Base-by-base conservation (phyloP, 2,113 vertebrate genomes). In the Oxyruncus cristatus region DNA sequence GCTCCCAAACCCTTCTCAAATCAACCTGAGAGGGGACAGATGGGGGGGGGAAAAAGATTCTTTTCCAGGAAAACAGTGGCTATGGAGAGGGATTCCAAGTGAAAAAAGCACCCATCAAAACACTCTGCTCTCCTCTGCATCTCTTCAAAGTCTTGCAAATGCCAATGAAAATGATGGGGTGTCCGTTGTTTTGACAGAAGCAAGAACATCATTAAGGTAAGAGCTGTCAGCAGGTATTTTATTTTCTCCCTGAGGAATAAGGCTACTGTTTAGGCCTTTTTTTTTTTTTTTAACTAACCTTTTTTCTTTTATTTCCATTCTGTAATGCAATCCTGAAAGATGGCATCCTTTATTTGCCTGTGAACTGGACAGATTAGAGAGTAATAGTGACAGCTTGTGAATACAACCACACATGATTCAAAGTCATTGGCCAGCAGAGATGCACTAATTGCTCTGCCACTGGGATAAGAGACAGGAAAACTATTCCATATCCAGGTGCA, bases 151-250 rank as follows among this genome's bases (percentile, higher is more conserved):
- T 74, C 62, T 93, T 87, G 70, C 76, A 93, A 96, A 95, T 88
- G 91, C 76, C 94, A 94, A 56, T 76, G 78, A 50, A 85, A 52
- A 80, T 62, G 88, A 79, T 50, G 33, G 28, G 50, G 89, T 6
- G 33, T 85, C 67, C 88, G 78, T 85, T 92, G 78, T 96, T 96
- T 94, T 89, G 85, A 97, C 88, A 93, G 88, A 93, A 92, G 76
- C n/a, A 96, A 84, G 75, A 83, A 78, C 66, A 86, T 94, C 74
- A 94, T 92, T 95, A 96, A 90, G 82, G 81, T 95, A 95, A 89
- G 70, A 96, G 82, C 83, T 97, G 96, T 91, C 95, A 86, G 83
- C 47, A 89, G 90, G 74, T 83, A 93, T 91, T 89, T 97, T 80
- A 87, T 95, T 93, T 92, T 83, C 68, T 89, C 62, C 63, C 92